These are phyloP conservation scores for Molossus alvarezi DNA, from an alignment of 2,797 vertebrate species.

Conservation along the genomic window DNA sequence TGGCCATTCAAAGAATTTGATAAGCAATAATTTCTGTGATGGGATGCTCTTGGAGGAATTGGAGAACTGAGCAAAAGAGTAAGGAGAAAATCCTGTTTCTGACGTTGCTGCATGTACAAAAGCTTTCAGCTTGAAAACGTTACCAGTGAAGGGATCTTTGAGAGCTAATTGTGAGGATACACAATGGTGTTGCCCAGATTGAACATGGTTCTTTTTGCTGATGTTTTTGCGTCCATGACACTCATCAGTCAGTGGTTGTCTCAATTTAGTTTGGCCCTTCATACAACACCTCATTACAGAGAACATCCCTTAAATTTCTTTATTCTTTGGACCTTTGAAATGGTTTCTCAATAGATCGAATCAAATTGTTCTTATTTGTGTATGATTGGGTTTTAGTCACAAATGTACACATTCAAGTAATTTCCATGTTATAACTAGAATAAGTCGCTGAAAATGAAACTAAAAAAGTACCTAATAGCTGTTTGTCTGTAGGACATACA, in stretches of 20 bases:
- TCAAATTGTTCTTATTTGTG: background rate
- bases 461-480: background rate
- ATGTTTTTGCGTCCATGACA: background rate
- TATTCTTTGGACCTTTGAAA: background rate
- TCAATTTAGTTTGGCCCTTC: background rate
- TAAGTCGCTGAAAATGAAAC: background rate
- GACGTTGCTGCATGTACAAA: background rate
- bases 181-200: background rate
- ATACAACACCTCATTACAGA: accelerated
- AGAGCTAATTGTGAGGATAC: background rate
- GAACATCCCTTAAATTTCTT: background rate
- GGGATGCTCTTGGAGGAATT: background rate
- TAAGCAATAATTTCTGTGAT: background rate
- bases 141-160: background rate
- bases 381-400: background rate
- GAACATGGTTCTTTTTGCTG: background rate
- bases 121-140: background rate
- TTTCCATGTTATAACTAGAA: background rate
- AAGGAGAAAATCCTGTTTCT: background rate
- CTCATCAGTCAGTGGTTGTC: background rate
- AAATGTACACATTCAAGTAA: background rate
- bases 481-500: background rate
- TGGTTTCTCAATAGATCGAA: background rate
- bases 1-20: background rate
- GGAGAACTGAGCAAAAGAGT: background rate